Evolutionary conservation across 2,888 invertebrate genomes (phyloP), one percentile per base, ranked within the genome.

Genomic region (Drosophila neonasuta): DNA sequence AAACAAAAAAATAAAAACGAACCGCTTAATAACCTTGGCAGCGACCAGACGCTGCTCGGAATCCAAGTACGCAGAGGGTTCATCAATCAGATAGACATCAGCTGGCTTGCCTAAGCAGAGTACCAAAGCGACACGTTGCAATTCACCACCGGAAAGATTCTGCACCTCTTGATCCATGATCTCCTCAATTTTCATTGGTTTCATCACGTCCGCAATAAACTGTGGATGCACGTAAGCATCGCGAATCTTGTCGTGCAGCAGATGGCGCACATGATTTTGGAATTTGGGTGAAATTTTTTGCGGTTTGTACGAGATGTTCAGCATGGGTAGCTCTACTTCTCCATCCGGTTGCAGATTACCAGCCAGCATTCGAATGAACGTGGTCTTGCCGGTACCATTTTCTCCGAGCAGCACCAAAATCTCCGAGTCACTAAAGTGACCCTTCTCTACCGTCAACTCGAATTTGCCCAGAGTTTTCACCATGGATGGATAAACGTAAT

Each of bases 11-110:
- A 6, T 11, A 0, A 6, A 10, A 13, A 51, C 77, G n/a, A 59
- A 97, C 97, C 98, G 93, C 91, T 99, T 99, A 79, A 99, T 99
- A 88, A 99, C 99, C 93, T 99, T 99, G 80, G 99, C 99, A 69
- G 99, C 99, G 65, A 99, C 97, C 58, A 99, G 93, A 97, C 99
- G 99, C 92, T 99, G 99, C 90, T 99, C 99, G 3, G 99, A 99
- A 92, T 99, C 99, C 71, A 99, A 92, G 91, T 99, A 99, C 48
- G 99, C 99, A 11, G 99, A 99, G 0, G 99, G 99, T 91, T 99
- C 99, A 89, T 99, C 99, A 83, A 99, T 97, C 20, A 99, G 94
- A 91, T 99, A 99, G 3, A 99, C 99, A 91, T 99, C 99, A 0
- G 99, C 99, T 0, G 99, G 99, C 91, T 99, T 99, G 50, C 99